Conservation (phyloP, 2,113 vertebrate genomes). For the Xyliphius kryptos region DNA sequence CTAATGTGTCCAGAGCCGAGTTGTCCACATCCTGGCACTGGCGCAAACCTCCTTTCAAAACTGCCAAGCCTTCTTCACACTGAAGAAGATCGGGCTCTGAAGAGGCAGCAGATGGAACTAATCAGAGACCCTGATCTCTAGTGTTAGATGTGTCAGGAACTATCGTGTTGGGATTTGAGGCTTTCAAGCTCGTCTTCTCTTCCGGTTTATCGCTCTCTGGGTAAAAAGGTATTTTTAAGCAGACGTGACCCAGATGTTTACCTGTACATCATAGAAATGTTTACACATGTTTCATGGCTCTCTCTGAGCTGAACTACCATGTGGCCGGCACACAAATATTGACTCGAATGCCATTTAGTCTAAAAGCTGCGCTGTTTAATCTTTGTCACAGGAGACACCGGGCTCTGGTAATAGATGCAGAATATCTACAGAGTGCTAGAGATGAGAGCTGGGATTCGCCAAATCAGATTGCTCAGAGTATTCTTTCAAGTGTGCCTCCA, state of each 20-base stretch:
- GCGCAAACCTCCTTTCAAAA: too few species aligned
- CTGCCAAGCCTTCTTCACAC: too few species aligned
- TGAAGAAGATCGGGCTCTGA: neutral
- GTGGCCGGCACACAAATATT: neutral
- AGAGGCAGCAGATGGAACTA: conserved; percentile 41
- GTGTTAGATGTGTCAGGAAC: neutral
- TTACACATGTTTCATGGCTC: neutral
- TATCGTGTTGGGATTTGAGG: neutral
- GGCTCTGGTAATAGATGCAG: too few species aligned
- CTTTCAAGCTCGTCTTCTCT: neutral
- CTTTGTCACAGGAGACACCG: neutral
- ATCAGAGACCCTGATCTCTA: conserved; percentile 3
- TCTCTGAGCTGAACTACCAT: neutral
- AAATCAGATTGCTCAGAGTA: neutral
- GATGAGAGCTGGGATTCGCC: neutral
- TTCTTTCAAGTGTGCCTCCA: neutral
- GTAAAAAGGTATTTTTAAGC: neutral
- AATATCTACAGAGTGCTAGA: neutral
- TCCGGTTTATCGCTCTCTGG: neutral
- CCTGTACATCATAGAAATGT: neutral
- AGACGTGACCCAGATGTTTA: neutral
- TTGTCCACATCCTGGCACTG: too few species aligned
- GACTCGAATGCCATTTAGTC: neutral
- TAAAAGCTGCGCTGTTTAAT: neutral
- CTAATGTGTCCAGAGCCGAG: too few species aligned